These are phyloP conservation scores for Mactromeris polynyma DNA, from an alignment of 2,888 invertebrate species.

Conservation along the genomic window DNA sequence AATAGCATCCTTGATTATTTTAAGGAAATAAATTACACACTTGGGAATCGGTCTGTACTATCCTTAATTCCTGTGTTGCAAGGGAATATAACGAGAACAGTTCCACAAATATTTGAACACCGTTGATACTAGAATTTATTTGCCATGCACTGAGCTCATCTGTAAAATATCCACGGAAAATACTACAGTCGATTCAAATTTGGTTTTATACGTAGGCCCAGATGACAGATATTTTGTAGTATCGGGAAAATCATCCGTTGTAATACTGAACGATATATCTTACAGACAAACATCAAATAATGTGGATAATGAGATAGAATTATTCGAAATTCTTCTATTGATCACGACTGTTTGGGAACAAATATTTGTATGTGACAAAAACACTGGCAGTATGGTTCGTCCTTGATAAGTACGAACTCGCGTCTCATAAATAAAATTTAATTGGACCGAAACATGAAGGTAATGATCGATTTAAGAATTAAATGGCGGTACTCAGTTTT, in stretches of 20 bases:
- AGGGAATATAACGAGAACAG: background rate
- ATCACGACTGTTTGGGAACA: background rate
- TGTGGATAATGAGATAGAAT: background rate
- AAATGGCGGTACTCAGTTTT: no score
- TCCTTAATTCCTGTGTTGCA: slow-evolving; percentile 6
- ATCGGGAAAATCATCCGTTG: background rate
- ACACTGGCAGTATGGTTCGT: background rate
- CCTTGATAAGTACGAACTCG: background rate
- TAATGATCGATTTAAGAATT: no score
- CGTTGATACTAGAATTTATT: background rate
- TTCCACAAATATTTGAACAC: background rate
- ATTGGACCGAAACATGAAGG: no score
- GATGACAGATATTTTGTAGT: background rate
- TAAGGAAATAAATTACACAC: background rate
- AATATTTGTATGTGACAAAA: background rate
- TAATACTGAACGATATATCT: background rate
- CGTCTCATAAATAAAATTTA: no score
- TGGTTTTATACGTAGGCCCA: background rate
- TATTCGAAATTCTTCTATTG: background rate
- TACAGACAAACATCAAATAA: background rate
- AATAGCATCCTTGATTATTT: background rate
- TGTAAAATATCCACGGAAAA: background rate
- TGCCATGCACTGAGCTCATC: background rate
- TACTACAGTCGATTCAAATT: slow-evolving; percentile 4
- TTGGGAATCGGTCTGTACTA: background rate